These are phyloP conservation scores for Hirudo medicinalis DNA, from an alignment of 1,140 invertebrate species.

Conservation along the genomic window DNA sequence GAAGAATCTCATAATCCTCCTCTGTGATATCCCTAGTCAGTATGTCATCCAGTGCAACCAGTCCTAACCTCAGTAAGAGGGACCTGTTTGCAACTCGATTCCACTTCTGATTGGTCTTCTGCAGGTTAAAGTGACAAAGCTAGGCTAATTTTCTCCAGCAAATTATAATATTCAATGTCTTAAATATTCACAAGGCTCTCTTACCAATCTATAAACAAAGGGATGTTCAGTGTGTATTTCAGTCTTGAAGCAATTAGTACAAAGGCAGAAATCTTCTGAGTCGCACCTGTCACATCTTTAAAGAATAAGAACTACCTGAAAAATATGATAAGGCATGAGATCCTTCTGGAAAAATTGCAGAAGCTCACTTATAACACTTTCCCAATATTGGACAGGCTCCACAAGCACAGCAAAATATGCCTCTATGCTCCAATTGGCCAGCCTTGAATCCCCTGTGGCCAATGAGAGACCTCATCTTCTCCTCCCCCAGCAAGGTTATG, in stretches of 20 bases:
- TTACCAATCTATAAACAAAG: constrained; percentile 39
- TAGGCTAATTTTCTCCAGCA: not conserved
- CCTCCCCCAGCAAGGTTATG: constrained; percentile 32
- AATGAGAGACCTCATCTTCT: constrained; percentile 33
- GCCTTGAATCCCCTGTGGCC: constrained; percentile 18
- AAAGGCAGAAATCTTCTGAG: constrained; percentile 34
- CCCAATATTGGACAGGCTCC: constrained; percentile 35
- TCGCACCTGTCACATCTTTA: constrained; percentile 12
- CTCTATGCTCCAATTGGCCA: constrained; percentile 32
- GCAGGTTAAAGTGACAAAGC: constrained; percentile 19
- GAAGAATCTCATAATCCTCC: constrained; percentile 38
- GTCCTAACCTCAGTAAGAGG: constrained; percentile 28
- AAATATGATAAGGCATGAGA: not conserved
- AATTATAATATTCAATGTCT: not conserved
- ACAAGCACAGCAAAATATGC: constrained; percentile 33
- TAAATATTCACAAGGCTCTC: not conserved
- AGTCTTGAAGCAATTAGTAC: constrained; percentile 40
- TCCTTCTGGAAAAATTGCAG: too few species aligned
- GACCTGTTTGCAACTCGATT: constrained; percentile 29
- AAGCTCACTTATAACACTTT: constrained; percentile 40
- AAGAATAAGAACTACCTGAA: constrained; percentile 13
- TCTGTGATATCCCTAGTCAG: constrained; percentile 35
- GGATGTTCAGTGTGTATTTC: constrained; percentile 36
- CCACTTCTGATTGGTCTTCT: constrained; percentile 39
- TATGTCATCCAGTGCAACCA: constrained; percentile 33